Base-by-base conservation (phyloP, 2,797 vertebrate species). In the Melanotaenia maccullochi region DNA sequence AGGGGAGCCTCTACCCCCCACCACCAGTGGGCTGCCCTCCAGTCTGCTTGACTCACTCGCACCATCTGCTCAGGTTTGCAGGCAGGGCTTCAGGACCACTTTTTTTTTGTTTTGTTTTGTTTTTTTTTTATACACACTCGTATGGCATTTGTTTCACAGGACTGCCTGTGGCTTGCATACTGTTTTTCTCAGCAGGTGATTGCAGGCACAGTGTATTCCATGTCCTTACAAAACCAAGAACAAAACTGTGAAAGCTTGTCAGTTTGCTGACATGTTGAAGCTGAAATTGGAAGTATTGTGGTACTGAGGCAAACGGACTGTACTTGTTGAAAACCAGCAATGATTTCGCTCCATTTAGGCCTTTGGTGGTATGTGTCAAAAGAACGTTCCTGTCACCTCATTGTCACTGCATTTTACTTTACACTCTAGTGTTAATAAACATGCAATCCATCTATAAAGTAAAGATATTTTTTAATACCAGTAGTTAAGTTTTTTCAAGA, bases 11-110 rank as follows among this genome's bases (percentile, higher is more conserved):
- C 68, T 67, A 60, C 60, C 65, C 44, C 42, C 42, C 42, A 44
- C 42, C 42, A 44, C 18, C 66, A 78, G 81, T 61, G 47, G 86
- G 85, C 86, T 85, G 73, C 81, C 80, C 87, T 89, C 89, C 88
- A 92, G 85, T 88, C 88, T 87, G 85, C 83, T 76, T 83, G 86
- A 87, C 86, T 90, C 81, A 87, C 78, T 90, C 74, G 6, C 75
- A 79, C 92, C 91, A 92, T 92, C 92, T 93, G 90, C 89, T 91
- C 85, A 90, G 90, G 86, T 91, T 90, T 83, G 86, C 76, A 44
- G 79, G 75, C 80, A 86, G 64, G 65, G 78, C 79, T 86, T 78
- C 67, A 80, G 68, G 71, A 87, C 79, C 79, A 59, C 66, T 57
- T 76, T 80, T 73, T 76, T 36, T 70, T 78, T 79, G 54, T 68